phyloP scores from a whole-genome alignment of 2,888 invertebrate species.

The Noctua janthina region DNA sequence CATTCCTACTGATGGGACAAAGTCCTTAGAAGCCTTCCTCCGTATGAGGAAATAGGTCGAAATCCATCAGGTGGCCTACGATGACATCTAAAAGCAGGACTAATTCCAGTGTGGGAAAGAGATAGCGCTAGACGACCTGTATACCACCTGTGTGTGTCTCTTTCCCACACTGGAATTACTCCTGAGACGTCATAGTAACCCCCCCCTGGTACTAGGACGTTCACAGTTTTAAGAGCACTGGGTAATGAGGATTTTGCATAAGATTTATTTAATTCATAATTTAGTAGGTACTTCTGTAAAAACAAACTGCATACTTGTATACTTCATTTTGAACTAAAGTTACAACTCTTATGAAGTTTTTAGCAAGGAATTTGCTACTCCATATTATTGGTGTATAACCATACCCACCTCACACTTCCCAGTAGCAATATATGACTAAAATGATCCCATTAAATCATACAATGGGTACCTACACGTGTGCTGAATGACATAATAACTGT shows the following conservation, averaged over 20 bases:
- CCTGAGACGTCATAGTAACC: too few species aligned
- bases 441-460: conserved; percentile 19
- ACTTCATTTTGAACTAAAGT: neutral
- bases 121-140: too few species aligned
- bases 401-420: neutral
- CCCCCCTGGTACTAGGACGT: too few species aligned
- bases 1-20: neutral
- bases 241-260: too few species aligned
- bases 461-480: conserved; percentile 29
- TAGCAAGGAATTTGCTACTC: neutral
- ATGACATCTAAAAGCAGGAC: too few species aligned
- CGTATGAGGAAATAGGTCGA: neutral
- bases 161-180: too few species aligned
- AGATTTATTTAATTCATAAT: too few species aligned
- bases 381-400: conserved; percentile 1
- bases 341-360: neutral
- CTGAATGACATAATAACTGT: conserved; percentile 59
- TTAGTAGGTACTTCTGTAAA: too few species aligned
- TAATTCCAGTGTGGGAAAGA: too few species aligned
- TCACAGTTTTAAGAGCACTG: too few species aligned
- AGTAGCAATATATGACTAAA: neutral
- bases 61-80: neutral
- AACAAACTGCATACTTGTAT: too few species aligned
- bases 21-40: neutral
- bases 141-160: too few species aligned